Percentiles rank a stretch among this genome's conserved stretches.
These are phyloP conservation scores for Ptychoptera albimana DNA, from an alignment of 2,888 invertebrate genomes.

Conservation along the genomic window DNA sequence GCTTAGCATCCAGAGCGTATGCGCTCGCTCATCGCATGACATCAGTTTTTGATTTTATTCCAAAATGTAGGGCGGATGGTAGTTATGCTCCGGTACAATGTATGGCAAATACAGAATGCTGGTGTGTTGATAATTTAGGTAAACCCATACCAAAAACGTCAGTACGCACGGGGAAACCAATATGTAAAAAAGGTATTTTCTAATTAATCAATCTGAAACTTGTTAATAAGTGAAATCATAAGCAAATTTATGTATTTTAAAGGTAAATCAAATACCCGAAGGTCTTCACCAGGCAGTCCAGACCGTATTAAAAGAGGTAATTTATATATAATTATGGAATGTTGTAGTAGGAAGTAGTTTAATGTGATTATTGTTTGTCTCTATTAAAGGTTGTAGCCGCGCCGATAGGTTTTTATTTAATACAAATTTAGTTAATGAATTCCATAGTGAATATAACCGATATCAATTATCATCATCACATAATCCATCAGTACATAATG, in stretches of 20 bases:
- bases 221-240: neutral
- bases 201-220: conserved; percentile 15
- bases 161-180: conserved; percentile 50
- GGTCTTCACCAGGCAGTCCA: conserved; percentile 39
- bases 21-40: conserved; percentile 27
- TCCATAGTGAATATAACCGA: conserved; percentile 59
- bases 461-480: conserved; percentile 19
- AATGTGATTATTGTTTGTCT: neutral
- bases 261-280: conserved; percentile 41
- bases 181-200: conserved; percentile 35
- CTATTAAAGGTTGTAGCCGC: conserved; percentile 44
- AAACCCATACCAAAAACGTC: conserved; percentile 68
- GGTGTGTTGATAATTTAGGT: conserved; percentile 81
- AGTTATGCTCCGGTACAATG: conserved; percentile 77
- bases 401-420: conserved; percentile 68
- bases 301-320: too few relatives aligned
- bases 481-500: conserved; percentile 19
- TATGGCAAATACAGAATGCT: conserved; percentile 62
- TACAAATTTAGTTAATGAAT: conserved; percentile 67
- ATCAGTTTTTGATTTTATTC: conserved; percentile 45
- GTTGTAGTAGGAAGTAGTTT: conserved; percentile 15
- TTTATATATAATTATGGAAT: conserved; percentile 33
- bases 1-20: conserved; percentile 32
- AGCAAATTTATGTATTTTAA: neutral
- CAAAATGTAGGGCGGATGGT: conserved; percentile 69